phyloP scores from a whole-genome alignment of 2,113 vertebrate species.

The Shinisaurus crocodilurus region DNA sequence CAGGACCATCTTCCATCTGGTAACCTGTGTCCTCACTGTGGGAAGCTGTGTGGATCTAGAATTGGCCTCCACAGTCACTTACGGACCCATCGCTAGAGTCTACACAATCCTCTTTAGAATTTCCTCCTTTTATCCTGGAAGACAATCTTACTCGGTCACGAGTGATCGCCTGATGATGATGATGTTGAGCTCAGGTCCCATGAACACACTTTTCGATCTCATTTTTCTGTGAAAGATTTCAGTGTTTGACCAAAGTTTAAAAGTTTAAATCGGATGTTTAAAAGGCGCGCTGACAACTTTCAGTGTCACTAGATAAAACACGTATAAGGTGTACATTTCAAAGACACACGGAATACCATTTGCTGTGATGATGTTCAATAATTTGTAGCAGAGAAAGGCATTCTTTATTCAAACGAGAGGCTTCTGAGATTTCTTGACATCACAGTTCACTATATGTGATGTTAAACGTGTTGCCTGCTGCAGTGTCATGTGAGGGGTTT shows the following conservation, averaged over 20 bases:
- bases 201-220: not conserved
- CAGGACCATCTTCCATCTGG: too few relatives aligned
- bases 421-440: constrained; percentile 40
- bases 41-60: too few relatives aligned
- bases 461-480: too few relatives aligned
- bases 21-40: too few relatives aligned
- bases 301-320: not conserved
- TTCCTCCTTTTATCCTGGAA: too few relatives aligned
- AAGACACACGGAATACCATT: not conserved
- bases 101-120: too few relatives aligned
- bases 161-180: too few relatives aligned
- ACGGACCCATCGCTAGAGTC: too few relatives aligned
- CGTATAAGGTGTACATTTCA: rapidly evolving
- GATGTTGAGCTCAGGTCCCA: not conserved
- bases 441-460: not conserved
- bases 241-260: not conserved
- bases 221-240: not conserved
- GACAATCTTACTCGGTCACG: too few relatives aligned
- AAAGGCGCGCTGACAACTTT: not conserved
- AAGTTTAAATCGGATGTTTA: not conserved
- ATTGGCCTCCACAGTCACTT: too few relatives aligned
- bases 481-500: too few relatives aligned
- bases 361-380: not conserved
- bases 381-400: not conserved
- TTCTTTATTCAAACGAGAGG: constrained; percentile 30